Evolutionary conservation across 2,113 vertebrate species (phyloP), one percentile per base, ranked within the genome.

Genomic region (Nettapus auritus): DNA sequence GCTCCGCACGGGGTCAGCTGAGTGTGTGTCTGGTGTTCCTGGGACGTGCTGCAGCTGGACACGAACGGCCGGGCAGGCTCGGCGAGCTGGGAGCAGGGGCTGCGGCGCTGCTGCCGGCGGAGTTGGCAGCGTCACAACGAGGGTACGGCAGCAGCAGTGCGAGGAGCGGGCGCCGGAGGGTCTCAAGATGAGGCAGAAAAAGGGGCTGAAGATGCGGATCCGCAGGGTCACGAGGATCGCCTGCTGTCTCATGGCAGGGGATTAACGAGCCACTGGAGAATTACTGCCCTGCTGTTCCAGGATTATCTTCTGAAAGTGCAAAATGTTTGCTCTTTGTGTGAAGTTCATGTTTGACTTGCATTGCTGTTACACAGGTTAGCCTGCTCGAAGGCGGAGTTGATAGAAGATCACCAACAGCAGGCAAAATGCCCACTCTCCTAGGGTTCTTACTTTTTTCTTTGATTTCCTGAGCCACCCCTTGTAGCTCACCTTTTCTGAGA

Each of bases 61-160:
- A 2, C 15, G 67, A 66, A 12, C 17, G 57, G 53, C 88, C 68
- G 70, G 42, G 6, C 57, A 53, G 22, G 10, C 20, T 60, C 33
- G 34, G 46, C 23, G 64, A 68, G 76, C 6, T 18, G 5, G 1
- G 7, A 90, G 38, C 52, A 7, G n/a, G 5, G 80, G 67, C 13
- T 4, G 85, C 20, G 74, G 63, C 87, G 59, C 79, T 79, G 67
- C 87, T 62, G 33, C 12, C 12, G 38, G 15, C 44, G 13, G 40
- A 36, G 50, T 22, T 67, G 52, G 6, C 29, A 8, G 3, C 28
- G 59, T 22, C 28, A 3, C 18, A 5, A 3, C 0, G 3, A 15
- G 46, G 33, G 5, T 50, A 69, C 52, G 59, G 36, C 56, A 53
- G 69, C 50, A 62, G 26, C 38, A 0, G 0, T 22, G 38, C 20